Evolutionary conservation across 2,888 invertebrate species (phyloP).

Genomic region (Drosophila longiperda): DNA sequence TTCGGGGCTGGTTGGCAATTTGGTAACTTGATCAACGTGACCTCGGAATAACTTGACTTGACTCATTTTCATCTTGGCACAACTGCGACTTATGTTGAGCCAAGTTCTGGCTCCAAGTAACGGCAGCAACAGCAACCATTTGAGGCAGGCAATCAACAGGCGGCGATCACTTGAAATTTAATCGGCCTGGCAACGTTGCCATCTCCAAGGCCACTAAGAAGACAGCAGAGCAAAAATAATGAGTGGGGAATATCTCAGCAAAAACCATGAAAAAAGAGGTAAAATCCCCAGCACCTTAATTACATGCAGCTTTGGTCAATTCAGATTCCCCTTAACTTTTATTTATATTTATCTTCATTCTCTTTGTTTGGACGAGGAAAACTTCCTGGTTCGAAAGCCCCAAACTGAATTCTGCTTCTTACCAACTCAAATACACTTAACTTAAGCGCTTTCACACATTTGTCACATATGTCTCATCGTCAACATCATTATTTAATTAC

Average conservation of each 20-base stretch:
- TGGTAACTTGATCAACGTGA: slow-evolving; percentile 75
- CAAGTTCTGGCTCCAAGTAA: slow-evolving; percentile 39
- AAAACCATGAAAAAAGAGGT: slow-evolving; percentile 2
- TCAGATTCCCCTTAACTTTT: not conserved
- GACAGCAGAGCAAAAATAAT: slow-evolving; percentile 10
- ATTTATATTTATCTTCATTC: not conserved
- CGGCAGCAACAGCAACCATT: not conserved
- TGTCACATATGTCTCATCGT: slow-evolving; percentile 9
- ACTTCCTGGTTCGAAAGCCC: slow-evolving; percentile 64
- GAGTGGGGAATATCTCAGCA: slow-evolving; percentile 20
- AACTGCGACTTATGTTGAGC: slow-evolving; percentile 12
- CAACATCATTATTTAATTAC: slow-evolving; percentile 17
- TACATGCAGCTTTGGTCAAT: slow-evolving; percentile 45
- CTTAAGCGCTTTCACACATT: slow-evolving; percentile 11
- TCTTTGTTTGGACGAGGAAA: slow-evolving; percentile 8
- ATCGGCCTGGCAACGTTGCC: slow-evolving; percentile 50
- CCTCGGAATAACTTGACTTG: slow-evolving; percentile 69
- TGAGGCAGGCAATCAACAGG: slow-evolving; percentile 37
- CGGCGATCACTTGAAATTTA: slow-evolving; percentile 66
- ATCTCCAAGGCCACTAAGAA: slow-evolving; percentile 45
- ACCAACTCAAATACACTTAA: not conserved
- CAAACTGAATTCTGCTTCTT: not conserved
- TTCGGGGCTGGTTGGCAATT: slow-evolving; percentile 14
- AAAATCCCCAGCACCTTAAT: slow-evolving; percentile 38
- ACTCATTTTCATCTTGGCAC: slow-evolving; percentile 45